Percentiles rank a stretch among this genome's conserved stretches.
These are phyloP conservation scores for Hyles vespertilio DNA, from an alignment of 1,140 invertebrate species.

Conservation along the genomic window DNA sequence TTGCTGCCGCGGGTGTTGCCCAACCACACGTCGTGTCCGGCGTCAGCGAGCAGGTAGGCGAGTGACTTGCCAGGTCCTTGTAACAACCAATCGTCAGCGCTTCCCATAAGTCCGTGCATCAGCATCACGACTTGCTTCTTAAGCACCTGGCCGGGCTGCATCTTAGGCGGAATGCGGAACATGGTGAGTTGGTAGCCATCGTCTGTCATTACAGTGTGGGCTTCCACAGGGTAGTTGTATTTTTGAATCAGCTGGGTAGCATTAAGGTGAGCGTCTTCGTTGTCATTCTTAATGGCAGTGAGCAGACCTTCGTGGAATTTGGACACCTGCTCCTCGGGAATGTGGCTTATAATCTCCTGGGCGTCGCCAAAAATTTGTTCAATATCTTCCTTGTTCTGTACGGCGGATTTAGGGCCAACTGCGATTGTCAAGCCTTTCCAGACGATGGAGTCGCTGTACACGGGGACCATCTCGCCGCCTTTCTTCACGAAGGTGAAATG, in stretches of 20 bases:
- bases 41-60: conserved; percentile 73
- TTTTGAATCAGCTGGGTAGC: conserved; percentile 51
- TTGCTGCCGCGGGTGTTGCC: conserved; percentile 84
- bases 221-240: conserved; percentile 77
- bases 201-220: conserved; percentile 75
- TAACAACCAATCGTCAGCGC: conserved; percentile 79
- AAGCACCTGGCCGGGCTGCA: conserved; percentile 16
- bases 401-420: conserved; percentile 26
- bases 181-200: conserved; percentile 79
- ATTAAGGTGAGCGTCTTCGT: conserved; percentile 39
- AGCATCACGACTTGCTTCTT: conserved; percentile 72
- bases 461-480: conserved; percentile 21
- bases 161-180: conserved; percentile 75
- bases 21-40: conserved; percentile 86
- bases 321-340: conserved; percentile 38
- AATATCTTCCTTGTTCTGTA: conserved; percentile 36
- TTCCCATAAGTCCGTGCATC: conserved; percentile 81
- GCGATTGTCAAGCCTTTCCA: conserved; percentile 41
- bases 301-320: conserved; percentile 39
- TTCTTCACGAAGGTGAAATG: conserved; percentile 17
- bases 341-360: conserved; percentile 43
- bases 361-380: conserved; percentile 48
- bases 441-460: conserved; percentile 30
- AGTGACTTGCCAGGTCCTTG: conserved; percentile 72
- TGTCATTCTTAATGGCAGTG: conserved; percentile 17